phyloP scores from a whole-genome alignment of 2,113 vertebrate species.

The Stercorarius parasiticus region DNA sequence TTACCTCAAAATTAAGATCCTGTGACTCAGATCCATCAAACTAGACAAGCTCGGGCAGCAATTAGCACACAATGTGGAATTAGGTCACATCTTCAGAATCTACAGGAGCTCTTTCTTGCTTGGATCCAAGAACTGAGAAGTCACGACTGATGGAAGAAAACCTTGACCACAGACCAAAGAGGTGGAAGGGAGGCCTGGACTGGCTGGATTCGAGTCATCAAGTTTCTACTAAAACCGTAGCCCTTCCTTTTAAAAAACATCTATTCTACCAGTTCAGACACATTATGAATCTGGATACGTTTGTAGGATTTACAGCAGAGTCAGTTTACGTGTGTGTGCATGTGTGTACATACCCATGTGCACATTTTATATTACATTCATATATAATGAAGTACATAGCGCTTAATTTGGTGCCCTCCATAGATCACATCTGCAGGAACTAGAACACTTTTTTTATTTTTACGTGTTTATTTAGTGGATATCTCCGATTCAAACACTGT shows the following conservation, averaged over 20 bases:
- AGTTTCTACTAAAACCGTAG: background rate
- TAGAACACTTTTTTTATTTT: background rate
- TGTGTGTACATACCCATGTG: fast-evolving
- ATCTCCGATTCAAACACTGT: background rate
- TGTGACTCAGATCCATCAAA: conserved; percentile 27
- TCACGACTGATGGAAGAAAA: background rate
- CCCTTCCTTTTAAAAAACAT: background rate
- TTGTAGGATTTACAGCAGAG: background rate
- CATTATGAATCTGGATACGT: fast-evolving
- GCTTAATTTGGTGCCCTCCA: background rate
- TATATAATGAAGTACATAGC: background rate
- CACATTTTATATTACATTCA: background rate
- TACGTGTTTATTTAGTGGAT: background rate
- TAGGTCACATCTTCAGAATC: conserved; percentile 4
- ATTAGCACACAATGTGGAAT: background rate
- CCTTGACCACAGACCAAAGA: background rate
- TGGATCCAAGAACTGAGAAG: background rate
- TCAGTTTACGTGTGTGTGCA: too few relatives aligned
- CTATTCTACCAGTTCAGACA: background rate
- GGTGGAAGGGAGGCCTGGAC: background rate
- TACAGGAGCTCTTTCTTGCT: conserved; percentile 61
- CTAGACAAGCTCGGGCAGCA: conserved; percentile 9
- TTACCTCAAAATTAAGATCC: conserved; percentile 32
- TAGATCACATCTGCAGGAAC: background rate
- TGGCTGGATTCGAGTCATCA: background rate